Evolutionary conservation across 2,113 vertebrate species (phyloP).

Genomic region (Hiodon alosoides): DNA sequence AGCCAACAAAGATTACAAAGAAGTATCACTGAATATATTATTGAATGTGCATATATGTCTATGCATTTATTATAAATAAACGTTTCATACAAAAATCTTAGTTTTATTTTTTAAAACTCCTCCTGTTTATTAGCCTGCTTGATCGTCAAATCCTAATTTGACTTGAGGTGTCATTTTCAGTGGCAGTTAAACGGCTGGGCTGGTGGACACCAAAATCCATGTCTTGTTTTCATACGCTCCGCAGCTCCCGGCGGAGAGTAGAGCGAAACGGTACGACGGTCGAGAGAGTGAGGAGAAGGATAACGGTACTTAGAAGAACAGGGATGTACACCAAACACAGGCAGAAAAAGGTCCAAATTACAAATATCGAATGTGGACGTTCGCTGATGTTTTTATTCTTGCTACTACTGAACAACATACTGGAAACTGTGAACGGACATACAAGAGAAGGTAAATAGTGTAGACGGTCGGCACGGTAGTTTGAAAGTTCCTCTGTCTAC

Average conservation of each 20-base stretch:
- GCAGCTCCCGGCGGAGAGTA: conserved; percentile 29
- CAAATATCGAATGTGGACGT: conserved; percentile 42
- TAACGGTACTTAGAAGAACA: conserved; percentile 49
- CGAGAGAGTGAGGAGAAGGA: conserved; percentile 40
- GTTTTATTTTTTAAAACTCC: not conserved
- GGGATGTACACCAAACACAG: conserved; percentile 76
- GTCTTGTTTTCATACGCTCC: conserved; percentile 39
- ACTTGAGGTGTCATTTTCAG: not conserved
- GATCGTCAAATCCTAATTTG: not conserved
- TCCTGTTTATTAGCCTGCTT: not conserved
- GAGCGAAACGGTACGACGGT: conserved; percentile 41
- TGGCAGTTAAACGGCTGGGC: conserved; percentile 4
- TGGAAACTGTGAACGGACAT: conserved; percentile 41
- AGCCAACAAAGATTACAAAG: not conserved
- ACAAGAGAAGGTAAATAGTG: conserved; percentile 46
- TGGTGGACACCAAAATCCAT: conserved; percentile 29
- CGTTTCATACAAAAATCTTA: no score
- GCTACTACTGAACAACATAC: conserved; percentile 45
- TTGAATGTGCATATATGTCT: not conserved
- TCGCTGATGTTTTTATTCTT: conserved; percentile 37
- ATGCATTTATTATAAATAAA: no score
- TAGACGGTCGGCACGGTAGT: conserved; percentile 10
- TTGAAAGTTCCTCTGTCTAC: conserved; percentile 51
- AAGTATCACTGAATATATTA: not conserved
- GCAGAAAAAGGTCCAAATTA: conserved; percentile 61